phyloP scores from a whole-genome alignment of 2,888 invertebrate species.

The Acleris sparsana region DNA sequence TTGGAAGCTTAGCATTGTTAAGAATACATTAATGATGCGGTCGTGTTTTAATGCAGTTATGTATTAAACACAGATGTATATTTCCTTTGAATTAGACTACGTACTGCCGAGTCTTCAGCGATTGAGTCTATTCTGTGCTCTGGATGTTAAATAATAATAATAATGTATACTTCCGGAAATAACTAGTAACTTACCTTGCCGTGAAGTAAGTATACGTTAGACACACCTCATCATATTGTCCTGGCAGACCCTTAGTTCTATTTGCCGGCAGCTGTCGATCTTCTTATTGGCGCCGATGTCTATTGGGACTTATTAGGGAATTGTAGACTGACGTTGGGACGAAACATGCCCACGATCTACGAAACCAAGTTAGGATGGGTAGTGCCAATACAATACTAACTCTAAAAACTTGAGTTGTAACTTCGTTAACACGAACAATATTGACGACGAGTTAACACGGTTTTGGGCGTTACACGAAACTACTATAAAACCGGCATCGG shows the following conservation, averaged over 20 bases:
- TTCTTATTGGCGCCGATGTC: constrained; percentile 40
- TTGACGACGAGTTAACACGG: constrained; percentile 32
- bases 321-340: constrained; percentile 35
- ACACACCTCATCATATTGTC: neutral
- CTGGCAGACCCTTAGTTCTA: constrained; percentile 36
- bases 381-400: constrained; percentile 24
- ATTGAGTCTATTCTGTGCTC: no score
- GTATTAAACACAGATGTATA: neutral
- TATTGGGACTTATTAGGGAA: constrained; percentile 41
- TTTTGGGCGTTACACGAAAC: constrained; percentile 39
- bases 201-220: neutral
- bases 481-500: constrained; percentile 6
- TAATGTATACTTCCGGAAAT: neutral
- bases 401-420: neutral
- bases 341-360: constrained; percentile 40
- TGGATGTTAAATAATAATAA: no score
- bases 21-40: neutral
- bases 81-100: neutral
- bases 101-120: no score
- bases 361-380: constrained; percentile 43
- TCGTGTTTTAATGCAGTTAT: neutral
- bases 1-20: neutral
- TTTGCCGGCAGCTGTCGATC: constrained; percentile 29
- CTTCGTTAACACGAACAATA: constrained; percentile 5
- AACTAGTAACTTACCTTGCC: neutral